These are phyloP conservation scores for Lepeophtheirus salmonis DNA, from an alignment of 1,140 invertebrate genomes.

Conservation along the genomic window DNA sequence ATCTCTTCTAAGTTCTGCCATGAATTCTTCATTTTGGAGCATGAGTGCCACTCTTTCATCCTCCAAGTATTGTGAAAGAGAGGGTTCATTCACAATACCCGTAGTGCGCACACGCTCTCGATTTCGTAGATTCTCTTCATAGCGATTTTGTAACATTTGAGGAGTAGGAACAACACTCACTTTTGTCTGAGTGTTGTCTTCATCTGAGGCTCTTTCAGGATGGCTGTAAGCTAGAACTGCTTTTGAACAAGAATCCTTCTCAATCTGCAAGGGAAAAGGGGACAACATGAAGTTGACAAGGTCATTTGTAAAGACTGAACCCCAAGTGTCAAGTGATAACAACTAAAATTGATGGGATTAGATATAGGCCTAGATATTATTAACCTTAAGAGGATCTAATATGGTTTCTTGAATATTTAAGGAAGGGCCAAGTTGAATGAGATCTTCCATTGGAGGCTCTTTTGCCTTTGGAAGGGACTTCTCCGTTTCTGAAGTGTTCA, in stretches of 20 bases:
- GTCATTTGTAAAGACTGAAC: too few relatives aligned
- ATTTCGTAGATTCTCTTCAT: slow-evolving; percentile 7
- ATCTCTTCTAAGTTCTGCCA: slow-evolving; percentile 65
- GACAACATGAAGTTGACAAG: too few relatives aligned
- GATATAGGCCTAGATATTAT: too few relatives aligned
- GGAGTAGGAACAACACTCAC: background rate
- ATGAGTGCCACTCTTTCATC: slow-evolving; percentile 69
- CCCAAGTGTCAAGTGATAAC: too few relatives aligned
- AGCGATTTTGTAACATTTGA: slow-evolving; percentile 4
- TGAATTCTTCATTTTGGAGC: slow-evolving; percentile 79
- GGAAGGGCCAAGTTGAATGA: background rate
- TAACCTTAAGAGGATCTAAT: slow-evolving; percentile 42
- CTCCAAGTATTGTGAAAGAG: slow-evolving; percentile 39
- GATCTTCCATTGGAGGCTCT: too few relatives aligned
- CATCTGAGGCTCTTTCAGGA: slow-evolving; percentile 4
- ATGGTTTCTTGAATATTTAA: slow-evolving; percentile 33
- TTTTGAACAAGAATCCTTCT: too few relatives aligned
- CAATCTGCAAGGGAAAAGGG: too few relatives aligned
- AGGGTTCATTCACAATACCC: slow-evolving; percentile 31
- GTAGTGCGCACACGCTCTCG: background rate
- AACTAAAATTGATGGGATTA: too few relatives aligned
- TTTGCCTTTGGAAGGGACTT: background rate
- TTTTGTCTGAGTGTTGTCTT: too few relatives aligned
- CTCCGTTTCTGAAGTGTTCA: slow-evolving; percentile 38
- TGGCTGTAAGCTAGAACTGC: slow-evolving; percentile 8